These are phyloP conservation scores for Euthynnus affinis DNA, from an alignment of 2,797 vertebrate genomes.

Conservation along the genomic window DNA sequence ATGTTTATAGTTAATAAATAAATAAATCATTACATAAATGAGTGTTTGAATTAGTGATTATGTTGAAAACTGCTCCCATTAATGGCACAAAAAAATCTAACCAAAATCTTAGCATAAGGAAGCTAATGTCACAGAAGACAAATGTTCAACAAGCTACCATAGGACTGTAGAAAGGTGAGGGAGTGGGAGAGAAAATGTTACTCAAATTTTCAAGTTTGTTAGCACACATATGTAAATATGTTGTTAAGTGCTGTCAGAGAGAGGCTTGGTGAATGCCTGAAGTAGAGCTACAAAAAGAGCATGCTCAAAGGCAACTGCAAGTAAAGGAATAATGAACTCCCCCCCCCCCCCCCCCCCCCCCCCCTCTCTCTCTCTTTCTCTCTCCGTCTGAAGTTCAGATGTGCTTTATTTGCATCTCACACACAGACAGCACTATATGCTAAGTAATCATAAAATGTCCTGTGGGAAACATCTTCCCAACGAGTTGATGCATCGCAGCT, in stretches of 20 bases:
- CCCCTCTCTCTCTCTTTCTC: not conserved
- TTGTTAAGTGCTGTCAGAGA: slow-evolving; percentile 1
- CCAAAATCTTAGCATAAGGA: too few species aligned
- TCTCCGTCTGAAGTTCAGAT: slow-evolving; percentile 5
- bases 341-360: too few species aligned
- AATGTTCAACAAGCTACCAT: not conserved
- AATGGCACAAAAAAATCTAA: too few species aligned
- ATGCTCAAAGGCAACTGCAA: slow-evolving; percentile 19
- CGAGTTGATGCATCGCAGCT: not conserved
- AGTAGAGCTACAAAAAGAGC: slow-evolving; percentile 4
- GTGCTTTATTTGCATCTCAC: slow-evolving; percentile 35
- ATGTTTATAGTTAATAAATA: not conserved
- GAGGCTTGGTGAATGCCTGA: not conserved
- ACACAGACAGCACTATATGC: slow-evolving; percentile 13
- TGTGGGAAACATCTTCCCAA: not conserved
- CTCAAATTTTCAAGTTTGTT: slow-evolving; percentile 3
- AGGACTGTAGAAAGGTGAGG: not conserved
- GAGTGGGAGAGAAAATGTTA: slow-evolving; percentile 6
- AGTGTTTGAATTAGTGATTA: not conserved
- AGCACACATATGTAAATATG: not conserved
- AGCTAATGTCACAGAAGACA: not conserved
- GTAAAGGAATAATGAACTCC: slow-evolving; percentile 31
- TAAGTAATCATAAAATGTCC: slow-evolving; percentile 30
- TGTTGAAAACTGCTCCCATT: too few species aligned
- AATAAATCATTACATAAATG: not conserved